Base-by-base conservation (phyloP, 1,140 invertebrate genomes). In the Zaprionus lachaisei region DNA sequence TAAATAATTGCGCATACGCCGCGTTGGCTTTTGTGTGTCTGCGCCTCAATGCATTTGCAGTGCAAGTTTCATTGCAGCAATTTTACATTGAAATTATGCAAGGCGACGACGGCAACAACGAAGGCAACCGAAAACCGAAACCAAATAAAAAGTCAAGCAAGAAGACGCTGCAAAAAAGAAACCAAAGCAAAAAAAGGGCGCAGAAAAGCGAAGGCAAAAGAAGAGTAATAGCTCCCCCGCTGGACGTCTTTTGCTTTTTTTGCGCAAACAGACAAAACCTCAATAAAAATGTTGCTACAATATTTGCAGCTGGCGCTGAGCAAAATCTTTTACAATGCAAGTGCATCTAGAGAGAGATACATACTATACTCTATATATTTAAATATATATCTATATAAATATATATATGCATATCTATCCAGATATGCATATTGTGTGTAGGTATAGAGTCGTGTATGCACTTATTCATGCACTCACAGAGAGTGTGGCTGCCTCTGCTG, bases 211-310 rank as follows among this genome's bases (percentile, higher is more conserved):
- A 58, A 41, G 67, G 64, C 70, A 70, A 67, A 81, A 66, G 51
- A 67, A 64, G 68, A 68, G 67, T 63, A 67, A 72, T 65, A 61
- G 73, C 17, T 68, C 61, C 65, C 67, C 34, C 63, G 68, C 62
- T 61, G 57, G 26, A 64, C 47, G 51, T 66, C 75, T 63, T 72
- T 80, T 34, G 83, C 79, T 84, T 81, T 90, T 90, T 79, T 89
- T 89, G 85, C 51, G 76, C 85, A 89, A 87, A 87, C 84, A 90
- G 71, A 87, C 81, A 89, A 90, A 89, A 89, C 84, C 83, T 87
- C 84, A 89, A 87, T 87, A 89, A 89, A 90, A 89, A 89, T 90
- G 78, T 89, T 89, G 75, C 85, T 84, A 81, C 84, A 86, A 86
- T 86, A 86, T 86, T 86, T 86, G 83, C 83, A 86, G 83, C 83